Percentiles rank a stretch among this genome's conserved stretches.
These are phyloP conservation scores for Mus spicilegus DNA, from an alignment of 2,113 vertebrate genomes.

Conservation along the genomic window DNA sequence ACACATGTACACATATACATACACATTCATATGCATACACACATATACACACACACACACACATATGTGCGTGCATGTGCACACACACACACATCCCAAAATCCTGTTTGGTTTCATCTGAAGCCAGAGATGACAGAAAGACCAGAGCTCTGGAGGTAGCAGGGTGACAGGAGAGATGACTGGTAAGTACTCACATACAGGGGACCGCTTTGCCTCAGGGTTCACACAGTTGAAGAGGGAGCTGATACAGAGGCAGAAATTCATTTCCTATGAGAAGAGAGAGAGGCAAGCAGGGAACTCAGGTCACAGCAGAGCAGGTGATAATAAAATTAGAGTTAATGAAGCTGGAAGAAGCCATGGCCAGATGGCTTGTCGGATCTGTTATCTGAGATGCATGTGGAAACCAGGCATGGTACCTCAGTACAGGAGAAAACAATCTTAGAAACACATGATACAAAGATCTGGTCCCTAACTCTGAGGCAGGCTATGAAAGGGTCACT, in stretches of 20 bases:
- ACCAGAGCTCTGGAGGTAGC: constrained; percentile 15
- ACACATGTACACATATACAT: rapidly evolving
- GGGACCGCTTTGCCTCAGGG: constrained; percentile 80
- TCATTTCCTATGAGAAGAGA: constrained; percentile 85
- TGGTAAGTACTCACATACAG: constrained; percentile 74
- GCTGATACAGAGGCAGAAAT: constrained; percentile 82
- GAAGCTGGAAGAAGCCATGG: constrained; percentile 83
- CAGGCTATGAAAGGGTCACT: not conserved
- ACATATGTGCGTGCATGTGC: too few species aligned
- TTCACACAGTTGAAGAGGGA: constrained; percentile 72
- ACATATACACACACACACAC: rapidly evolving
- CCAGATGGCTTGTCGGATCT: constrained; percentile 82
- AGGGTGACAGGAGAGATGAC: constrained; percentile 66
- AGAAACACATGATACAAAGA: not conserved
- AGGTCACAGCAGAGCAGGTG: constrained; percentile 87
- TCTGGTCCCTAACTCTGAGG: not conserved
- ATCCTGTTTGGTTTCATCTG: constrained; percentile 47
- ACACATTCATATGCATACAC: rapidly evolving
- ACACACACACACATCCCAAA: not conserved
- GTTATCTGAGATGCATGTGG: constrained; percentile 53
- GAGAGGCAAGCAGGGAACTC: constrained; percentile 80
- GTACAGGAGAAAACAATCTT: not conserved
- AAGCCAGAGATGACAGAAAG: constrained; percentile 12
- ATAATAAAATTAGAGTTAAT: constrained; percentile 89
- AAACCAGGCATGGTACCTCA: constrained; percentile 11